These are phyloP conservation scores for Megaceryle maxima DNA, from an alignment of 2,113 vertebrate species.

Conservation along the genomic window DNA sequence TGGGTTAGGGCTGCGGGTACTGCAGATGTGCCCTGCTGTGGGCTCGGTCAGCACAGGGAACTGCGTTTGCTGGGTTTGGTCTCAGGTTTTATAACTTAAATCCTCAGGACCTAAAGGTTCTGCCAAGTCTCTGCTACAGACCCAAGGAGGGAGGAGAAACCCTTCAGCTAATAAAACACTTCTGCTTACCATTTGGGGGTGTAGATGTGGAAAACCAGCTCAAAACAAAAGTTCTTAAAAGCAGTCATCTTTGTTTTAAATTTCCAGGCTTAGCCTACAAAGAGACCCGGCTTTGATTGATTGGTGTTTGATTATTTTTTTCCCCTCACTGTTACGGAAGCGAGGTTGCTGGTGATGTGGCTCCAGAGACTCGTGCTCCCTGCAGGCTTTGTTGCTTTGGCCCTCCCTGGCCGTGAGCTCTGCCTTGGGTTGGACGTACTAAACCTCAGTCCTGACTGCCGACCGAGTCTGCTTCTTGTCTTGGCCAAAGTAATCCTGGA, in stretches of 20 bases:
- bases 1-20: not conserved
- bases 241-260: not conserved
- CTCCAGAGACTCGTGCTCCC: not conserved
- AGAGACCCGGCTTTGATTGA: not conserved
- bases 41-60: rapidly evolving
- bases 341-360: not conserved
- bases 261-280: not conserved
- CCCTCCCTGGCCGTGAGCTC: not conserved
- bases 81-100: not conserved
- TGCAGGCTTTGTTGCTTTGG: rapidly evolving
- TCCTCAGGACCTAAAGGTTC: not conserved
- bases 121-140: not conserved
- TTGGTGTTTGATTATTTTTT: not conserved
- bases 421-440: not conserved
- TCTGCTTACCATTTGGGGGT: not conserved
- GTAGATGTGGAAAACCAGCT: not conserved
- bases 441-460: not conserved
- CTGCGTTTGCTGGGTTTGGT: not conserved
- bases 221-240: not conserved
- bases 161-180: not conserved
- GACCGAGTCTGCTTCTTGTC: not conserved
- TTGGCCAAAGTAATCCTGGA: not conserved
- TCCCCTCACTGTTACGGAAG: rapidly evolving
- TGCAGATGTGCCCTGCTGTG: rapidly evolving
- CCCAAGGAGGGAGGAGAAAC: not conserved